Base-by-base conservation (phyloP, 1,140 invertebrate species). In the silkworm (Bombyx mori) region DNA sequence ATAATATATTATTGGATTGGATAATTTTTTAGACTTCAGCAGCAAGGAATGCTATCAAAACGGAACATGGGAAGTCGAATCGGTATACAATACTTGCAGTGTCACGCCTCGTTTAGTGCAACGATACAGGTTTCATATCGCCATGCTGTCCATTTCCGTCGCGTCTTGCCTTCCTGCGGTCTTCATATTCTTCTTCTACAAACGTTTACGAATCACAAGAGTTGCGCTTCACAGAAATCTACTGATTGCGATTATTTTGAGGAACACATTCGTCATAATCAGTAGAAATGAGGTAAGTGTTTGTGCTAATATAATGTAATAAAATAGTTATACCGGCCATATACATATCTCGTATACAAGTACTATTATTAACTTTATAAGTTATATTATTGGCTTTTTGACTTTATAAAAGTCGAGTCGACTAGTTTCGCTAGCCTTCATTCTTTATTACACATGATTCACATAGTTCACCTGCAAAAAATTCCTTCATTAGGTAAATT, bases 221-320 rank as follows among this genome's bases (percentile, higher is more conserved):
- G 78, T 91, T 0, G 80, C 82, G 3, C 66, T 91, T n/a, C 89
- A 91, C 58, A 77, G 90, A 47, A 91, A 90, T 69, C 65, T 91
- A 6, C 71, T 91, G 4, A 84, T 90, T 5, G 84, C 88, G 7
- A 89, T 91, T n/a, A 71, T 89, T 2, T 22, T 90, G 1, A 85
- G 89, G 52, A 91, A 91, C 61, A 59, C 88, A 8, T 61, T 91
- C 0, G 88, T 90, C 3, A 89, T 91, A 43, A 62, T 90, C 42
- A 86, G 80, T 42, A 89, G 90, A 66, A 81, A 73, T 61, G 75
- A 82, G 61, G 86, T 89, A 60, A 79, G 74, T 44, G n/a, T 7
- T 12, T 54, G 7, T 54, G 8, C 43, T 18, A 5, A 54, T 44
- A 18, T 44, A 44, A 42, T 44, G 7, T 43, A 12, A 43, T 54